These are phyloP conservation scores for Xiphorhynchus elegans DNA, from an alignment of 2,113 vertebrate genomes.

Conservation along the genomic window DNA sequence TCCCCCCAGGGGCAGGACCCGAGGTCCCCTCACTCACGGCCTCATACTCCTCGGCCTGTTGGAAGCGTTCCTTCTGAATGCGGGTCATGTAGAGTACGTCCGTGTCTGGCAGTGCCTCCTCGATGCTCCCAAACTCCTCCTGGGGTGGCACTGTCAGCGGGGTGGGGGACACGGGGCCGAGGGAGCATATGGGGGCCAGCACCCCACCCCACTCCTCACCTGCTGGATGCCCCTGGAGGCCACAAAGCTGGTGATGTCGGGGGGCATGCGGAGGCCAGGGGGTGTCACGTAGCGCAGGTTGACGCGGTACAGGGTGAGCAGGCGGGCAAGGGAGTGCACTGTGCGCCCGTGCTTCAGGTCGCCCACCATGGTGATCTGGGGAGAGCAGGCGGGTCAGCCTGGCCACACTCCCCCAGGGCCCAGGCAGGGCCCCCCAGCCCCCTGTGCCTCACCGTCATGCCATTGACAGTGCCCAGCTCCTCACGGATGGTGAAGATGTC, in stretches of 20 bases:
- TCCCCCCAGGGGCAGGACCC: fast-evolving
- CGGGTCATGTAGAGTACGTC: constrained; percentile 96
- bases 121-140: constrained; percentile 94
- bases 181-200: fast-evolving
- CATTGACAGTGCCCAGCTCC: constrained; percentile 97
- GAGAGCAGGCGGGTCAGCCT: background rate
- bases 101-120: constrained; percentile 91
- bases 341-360: constrained; percentile 97
- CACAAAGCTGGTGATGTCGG: constrained; percentile 86
- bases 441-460: constrained; percentile 87
- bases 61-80: constrained; percentile 95
- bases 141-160: background rate
- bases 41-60: constrained; percentile 83
- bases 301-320: constrained; percentile 94
- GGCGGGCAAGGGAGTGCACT: constrained; percentile 92
- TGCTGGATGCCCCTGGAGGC: constrained; percentile 93
- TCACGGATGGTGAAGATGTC: constrained; percentile 98
- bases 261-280: constrained; percentile 87
- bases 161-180: fast-evolving
- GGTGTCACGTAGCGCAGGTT: constrained; percentile 93
- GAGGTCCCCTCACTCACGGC: constrained; percentile 74
- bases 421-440: fast-evolving
- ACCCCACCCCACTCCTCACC: constrained; percentile 63
- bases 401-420: fast-evolving
- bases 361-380: constrained; percentile 95